Evolutionary conservation across 1,140 invertebrate genomes (phyloP), one percentile per base, ranked within the genome.

Genomic region (Trichomalopsis sarcophagae): DNA sequence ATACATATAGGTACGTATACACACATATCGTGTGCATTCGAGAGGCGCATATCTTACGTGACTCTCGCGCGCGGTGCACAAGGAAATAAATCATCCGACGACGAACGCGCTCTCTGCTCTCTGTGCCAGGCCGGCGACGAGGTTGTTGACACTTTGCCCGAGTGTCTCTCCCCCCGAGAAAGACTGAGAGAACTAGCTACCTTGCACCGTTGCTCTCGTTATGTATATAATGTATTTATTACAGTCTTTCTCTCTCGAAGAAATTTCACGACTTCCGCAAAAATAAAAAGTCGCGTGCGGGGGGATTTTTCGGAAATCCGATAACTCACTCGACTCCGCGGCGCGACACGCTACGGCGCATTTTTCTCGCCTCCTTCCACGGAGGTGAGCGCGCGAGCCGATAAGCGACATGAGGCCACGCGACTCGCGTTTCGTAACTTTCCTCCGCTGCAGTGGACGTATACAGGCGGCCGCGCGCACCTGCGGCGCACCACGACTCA

Each of bases 391-490:
- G 55, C 17, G 9, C n/a, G 40, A 33, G 44, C 44, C 73, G 81
- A 82, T 82, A 83, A 44, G 33, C 33, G 9, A 40, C 23, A 13
- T 50, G 50, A 30, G 10, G 55, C 81, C 74, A 83, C 82, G 82
- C 74, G 82, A 83, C 82, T 77, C 82, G 14, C 47, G 27, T 84
- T 84, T 84, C 76, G 82, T 79, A 84, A 79, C 76, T 79, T 73
- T 78, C 27, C 40, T 77, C 17, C 47, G 23, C 40, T 44, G 40
- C 9, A 44, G 27, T 27, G 27, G 27, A 27, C 27, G 27, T 44
- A 44, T 44, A n/a, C 62, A n/a, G 0, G 7, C 21, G 14, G 27
- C 27, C 71, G 71, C 44, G 27, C 33, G 62, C 75, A 84, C 82
- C 82, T 84, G 75, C 75, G 75, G 81, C 73, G 21, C 69, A 75